phyloP scores from a whole-genome alignment of 2,113 vertebrate species.

The Corynorhinus townsendii region DNA sequence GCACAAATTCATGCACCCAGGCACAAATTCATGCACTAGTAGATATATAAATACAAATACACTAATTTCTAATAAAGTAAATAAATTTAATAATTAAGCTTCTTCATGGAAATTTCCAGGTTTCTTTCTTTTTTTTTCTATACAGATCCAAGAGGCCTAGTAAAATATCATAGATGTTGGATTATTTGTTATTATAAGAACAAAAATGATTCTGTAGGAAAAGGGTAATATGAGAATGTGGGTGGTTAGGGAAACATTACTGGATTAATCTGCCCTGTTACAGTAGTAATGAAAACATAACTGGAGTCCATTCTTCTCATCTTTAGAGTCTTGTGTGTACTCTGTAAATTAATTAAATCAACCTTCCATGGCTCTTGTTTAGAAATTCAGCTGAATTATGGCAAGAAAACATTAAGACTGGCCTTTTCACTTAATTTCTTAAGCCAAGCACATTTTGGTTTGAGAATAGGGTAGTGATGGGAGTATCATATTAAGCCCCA shows the following conservation, averaged over 20 bases:
- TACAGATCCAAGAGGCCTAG: not conserved
- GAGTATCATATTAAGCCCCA: not conserved
- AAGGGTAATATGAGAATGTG: not conserved
- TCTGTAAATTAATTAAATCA: not conserved
- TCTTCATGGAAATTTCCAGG: not conserved
- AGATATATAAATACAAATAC: not conserved
- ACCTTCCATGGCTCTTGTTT: not conserved
- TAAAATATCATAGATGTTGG: not conserved
- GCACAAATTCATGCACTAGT: too few species aligned
- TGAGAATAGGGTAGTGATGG: not conserved
- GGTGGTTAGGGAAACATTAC: not conserved
- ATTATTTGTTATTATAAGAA: not conserved
- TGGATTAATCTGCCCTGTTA: not conserved
- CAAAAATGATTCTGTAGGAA: not conserved
- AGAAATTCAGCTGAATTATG: not conserved
- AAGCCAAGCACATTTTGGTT: not conserved
- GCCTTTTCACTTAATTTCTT: slow-evolving; percentile 10
- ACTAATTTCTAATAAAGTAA: not conserved
- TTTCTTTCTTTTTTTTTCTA: not conserved
- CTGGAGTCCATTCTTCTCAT: not conserved
- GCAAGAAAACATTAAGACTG: not conserved
- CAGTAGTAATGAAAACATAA: not conserved
- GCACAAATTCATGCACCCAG: too few species aligned
- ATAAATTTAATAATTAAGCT: not conserved
- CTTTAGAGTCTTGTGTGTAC: not conserved